Base-by-base conservation (phyloP, 2,113 vertebrate genomes). In the Australoheros scitulus region DNA sequence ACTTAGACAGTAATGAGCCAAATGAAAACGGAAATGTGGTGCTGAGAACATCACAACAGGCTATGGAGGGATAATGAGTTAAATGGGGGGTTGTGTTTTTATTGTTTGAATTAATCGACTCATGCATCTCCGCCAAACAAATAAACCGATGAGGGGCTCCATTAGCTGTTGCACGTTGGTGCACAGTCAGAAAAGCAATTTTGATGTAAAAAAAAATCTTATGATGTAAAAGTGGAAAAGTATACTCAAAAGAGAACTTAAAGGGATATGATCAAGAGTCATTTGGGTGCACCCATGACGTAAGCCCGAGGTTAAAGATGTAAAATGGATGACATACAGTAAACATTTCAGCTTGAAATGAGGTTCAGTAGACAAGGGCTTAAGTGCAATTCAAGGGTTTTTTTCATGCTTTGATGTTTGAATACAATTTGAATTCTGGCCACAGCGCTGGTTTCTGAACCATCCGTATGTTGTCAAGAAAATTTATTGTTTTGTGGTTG, bases 1-100 rank as follows among this genome's bases (percentile, higher is more conserved):
- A 94, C 94, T 95, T 94, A 93, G 82, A 85, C 92, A 70, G 84
- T 92, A 94, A 94, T 94, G 92, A 95, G 87, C 85, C 90, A 94
- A 94, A 95, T 94, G 91, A 93, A 93, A 93, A 94, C 77, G 90
- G 93, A 94, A 93, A 93, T 82, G 88, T 90, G 81, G 77, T 77
- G 68, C 87, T 59, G 85, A 87, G 83, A 91, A 89, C 86, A 91
- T 89, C 84, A 89, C 84, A 87, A 88, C 81, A 86, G 82, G 83
- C 91, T 70, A 24, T 41, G 64, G 68, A 86, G 91, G 86, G 89
- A 92, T 94, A 91, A 91, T 78, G 61, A 94, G 63, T 92, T 93
- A 93, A 95, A 94, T 82, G 88, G 85, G 85, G 81, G 81, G 72
- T 82, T 93, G 63, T 87, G 82, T 84, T 91, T 91, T 90, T 80